Evolutionary conservation across 2,888 invertebrate species (phyloP).

Genomic region (Scaeva pyrastri): DNA sequence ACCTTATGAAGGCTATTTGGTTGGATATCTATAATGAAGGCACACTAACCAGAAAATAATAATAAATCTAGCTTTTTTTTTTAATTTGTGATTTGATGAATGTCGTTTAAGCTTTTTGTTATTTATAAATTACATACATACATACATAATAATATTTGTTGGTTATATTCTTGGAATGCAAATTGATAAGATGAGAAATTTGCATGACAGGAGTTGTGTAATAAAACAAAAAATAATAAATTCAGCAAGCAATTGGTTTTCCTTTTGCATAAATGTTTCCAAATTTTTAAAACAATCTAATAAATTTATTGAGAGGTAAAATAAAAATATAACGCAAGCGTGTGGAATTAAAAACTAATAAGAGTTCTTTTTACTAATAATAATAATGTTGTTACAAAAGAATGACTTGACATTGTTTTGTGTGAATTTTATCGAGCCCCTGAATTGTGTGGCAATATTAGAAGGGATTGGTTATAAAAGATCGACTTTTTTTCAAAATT

Average conservation of each 20-base stretch:
- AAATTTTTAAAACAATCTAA: slow-evolving; percentile 41
- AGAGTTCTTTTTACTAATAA: slow-evolving; percentile 62
- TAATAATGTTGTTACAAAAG: slow-evolving; percentile 15
- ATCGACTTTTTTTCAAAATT: too few species aligned
- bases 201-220: slow-evolving; percentile 34
- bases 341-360: slow-evolving; percentile 61
- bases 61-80: slow-evolving; percentile 38
- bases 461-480: too few species aligned
- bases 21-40: slow-evolving; percentile 84
- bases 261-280: slow-evolving; percentile 36
- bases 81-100: slow-evolving; percentile 32
- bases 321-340: slow-evolving; percentile 42
- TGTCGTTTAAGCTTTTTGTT: slow-evolving; percentile 35
- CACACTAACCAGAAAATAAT: slow-evolving; percentile 76
- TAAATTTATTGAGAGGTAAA: slow-evolving; percentile 6
- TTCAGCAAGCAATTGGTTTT: slow-evolving; percentile 24
- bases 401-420: background rate
- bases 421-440: too few species aligned
- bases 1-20: slow-evolving; percentile 84
- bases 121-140: too few species aligned
- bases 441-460: too few species aligned
- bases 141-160: too few species aligned
- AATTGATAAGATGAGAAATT: slow-evolving; percentile 12
- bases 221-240: slow-evolving; percentile 10
- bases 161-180: slow-evolving; percentile 27